A percentile compares a stretch with the other conserved stretches of the same genome.
Conservation (phyloP, 2,797 vertebrate species). For the Acanthurus tractus region DNA sequence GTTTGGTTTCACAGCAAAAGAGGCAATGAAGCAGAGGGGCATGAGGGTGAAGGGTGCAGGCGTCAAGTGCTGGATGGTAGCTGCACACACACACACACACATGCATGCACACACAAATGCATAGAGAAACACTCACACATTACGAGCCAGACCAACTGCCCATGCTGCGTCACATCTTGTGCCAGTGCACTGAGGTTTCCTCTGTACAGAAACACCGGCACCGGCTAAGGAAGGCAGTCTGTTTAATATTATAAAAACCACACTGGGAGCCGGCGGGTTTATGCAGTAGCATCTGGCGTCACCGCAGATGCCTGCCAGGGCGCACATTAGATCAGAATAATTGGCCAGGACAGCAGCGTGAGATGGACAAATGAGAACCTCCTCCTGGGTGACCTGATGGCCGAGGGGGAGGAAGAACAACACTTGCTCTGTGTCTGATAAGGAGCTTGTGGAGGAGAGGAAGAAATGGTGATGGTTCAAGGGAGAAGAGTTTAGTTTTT, state of each 20-base stretch:
- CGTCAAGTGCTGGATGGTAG: slow-evolving; percentile 47
- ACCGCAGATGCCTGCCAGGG: slow-evolving; percentile 69
- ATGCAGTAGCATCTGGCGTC: slow-evolving; percentile 80
- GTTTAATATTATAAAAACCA: slow-evolving; percentile 78
- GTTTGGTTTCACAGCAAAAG: slow-evolving; percentile 30
- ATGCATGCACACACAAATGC: slow-evolving; percentile 20
- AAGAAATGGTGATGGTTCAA: not conserved
- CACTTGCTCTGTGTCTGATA: slow-evolving; percentile 43
- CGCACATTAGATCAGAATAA: slow-evolving; percentile 76
- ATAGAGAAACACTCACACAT: slow-evolving; percentile 23
- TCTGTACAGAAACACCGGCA: slow-evolving; percentile 48
- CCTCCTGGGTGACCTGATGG: slow-evolving; percentile 78
- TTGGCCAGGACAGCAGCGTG: slow-evolving; percentile 75
- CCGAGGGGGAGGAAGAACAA: slow-evolving; percentile 49
- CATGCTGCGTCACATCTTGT: slow-evolving; percentile 60
- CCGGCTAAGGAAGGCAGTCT: slow-evolving; percentile 57
- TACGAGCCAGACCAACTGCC: slow-evolving; percentile 41
- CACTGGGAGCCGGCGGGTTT: slow-evolving; percentile 61
- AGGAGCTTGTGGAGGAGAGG: slow-evolving; percentile 20
- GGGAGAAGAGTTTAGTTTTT: not conserved
- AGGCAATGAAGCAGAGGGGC: slow-evolving; percentile 21
- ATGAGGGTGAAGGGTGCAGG: slow-evolving; percentile 43
- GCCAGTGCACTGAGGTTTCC: slow-evolving; percentile 72
- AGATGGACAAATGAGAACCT: slow-evolving; percentile 79
- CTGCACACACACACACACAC: slow-evolving; percentile 22